phyloP scores from a whole-genome alignment of 2,797 vertebrate genomes.

The Acanthiza pusilla region DNA sequence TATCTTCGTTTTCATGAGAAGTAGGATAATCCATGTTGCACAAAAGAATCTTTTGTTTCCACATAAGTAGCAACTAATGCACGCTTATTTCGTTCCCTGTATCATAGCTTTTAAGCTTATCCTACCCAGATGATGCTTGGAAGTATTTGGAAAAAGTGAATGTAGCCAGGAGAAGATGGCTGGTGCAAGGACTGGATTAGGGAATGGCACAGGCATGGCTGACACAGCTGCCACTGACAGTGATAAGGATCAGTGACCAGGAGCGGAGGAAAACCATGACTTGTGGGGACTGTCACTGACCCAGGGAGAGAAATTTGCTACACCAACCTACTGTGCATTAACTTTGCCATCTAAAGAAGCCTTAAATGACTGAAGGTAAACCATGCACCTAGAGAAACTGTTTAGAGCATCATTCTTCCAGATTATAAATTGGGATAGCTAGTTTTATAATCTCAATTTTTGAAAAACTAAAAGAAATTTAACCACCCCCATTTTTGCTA shows the following conservation, averaged over 20 bases:
- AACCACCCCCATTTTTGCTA: not conserved
- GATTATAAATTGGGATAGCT: not conserved
- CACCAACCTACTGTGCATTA: not conserved
- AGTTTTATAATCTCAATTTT: not conserved
- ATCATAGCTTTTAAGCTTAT: not conserved
- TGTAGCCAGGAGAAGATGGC: not conserved
- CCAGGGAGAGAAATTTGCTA: not conserved
- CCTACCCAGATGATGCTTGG: not conserved
- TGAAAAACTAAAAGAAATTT: not conserved
- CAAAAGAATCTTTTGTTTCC: not conserved
- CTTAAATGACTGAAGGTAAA: not conserved
- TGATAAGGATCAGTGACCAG: not conserved
- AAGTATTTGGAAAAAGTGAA: not conserved
- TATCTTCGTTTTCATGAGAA: not conserved
- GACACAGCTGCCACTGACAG: not conserved
- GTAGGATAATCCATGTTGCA: not conserved
- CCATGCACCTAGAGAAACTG: not conserved
- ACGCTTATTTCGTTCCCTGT: not conserved
- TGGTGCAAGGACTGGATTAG: not conserved
- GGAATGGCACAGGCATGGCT: not conserved
- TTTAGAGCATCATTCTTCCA: not conserved
- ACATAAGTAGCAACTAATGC: fast-evolving
- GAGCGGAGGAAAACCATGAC: not conserved
- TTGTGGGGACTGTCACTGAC: not conserved
- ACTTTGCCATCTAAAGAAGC: not conserved